Evolutionary conservation across 2,797 vertebrate species (phyloP), one percentile per base, ranked within the genome.

Genomic region (Tauraco hartlaubi): DNA sequence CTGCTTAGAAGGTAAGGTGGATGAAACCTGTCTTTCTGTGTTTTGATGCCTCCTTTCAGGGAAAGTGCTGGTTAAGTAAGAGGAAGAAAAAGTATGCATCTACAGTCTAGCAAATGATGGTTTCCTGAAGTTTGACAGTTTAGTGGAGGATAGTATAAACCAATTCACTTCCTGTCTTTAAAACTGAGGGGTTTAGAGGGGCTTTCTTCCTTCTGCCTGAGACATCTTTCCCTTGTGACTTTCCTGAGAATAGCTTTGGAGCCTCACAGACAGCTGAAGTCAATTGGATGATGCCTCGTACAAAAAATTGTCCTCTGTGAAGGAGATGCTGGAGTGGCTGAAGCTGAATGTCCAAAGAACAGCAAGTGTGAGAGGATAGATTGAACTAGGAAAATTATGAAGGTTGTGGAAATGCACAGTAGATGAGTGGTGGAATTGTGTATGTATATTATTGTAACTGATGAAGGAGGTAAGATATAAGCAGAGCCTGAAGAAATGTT

Each of bases 371-470:
- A 74, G 43, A 79, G 17, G 19, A 61, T n/a, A 84, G 63, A 58
- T 52, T 7, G 58, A 73, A 4, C 9, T n/a, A 51, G n/a, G 14
- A 82, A 62, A 66, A 28, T 41, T 46, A 41, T 15, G 15, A 76
- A 71, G 18, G 14, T 29, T 77, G 29, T 37, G 46, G 31, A 87
- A 61, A 54, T 37, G 55, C 9, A 59, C 9, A 59, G 33, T 26
- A 54, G 46, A 22, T 23, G 25, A 85, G 14, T 48, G 41, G 9
- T 5, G 20, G 22, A 21, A 28, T 49, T 0, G 0, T 26, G 21
- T 14, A 37, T 14, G 13, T 9, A 2, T 41, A 18, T 31, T 71
- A 28, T 49, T 33, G 11, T 68, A 74, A 76, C 15, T 26, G n/a
- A 51, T 31, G 31, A 68, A 39, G 4, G 52, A 43, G 20, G 35